Percentiles rank a stretch among this genome's conserved stretches.
Conservation (phyloP, 64 coral and sea anemone species). For the Montipora foliosa region DNA sequence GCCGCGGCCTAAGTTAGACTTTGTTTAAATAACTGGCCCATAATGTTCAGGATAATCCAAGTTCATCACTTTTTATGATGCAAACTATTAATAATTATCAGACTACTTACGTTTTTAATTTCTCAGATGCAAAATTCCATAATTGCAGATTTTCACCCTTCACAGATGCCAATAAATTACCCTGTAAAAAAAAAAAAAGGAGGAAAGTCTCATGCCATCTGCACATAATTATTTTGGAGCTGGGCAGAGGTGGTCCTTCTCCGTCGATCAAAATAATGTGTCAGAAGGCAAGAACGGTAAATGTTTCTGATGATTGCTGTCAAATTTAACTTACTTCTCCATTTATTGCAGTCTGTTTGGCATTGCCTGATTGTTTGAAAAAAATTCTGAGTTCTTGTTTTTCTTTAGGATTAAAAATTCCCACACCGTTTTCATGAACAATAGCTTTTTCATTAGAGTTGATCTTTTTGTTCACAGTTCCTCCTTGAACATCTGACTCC, state of each 20-base stretch:
- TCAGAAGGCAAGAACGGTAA: too few species aligned
- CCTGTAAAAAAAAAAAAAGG: neutral
- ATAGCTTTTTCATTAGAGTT: neutral
- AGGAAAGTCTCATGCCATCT: too few species aligned
- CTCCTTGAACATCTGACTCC: neutral
- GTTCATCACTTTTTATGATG: too few species aligned
- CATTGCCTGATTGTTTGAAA: slow-evolving; percentile 16
- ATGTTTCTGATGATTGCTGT: too few species aligned
- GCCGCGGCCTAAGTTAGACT: too few species aligned
- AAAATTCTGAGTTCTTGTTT: neutral
- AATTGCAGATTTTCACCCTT: neutral
- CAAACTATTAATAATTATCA: neutral
- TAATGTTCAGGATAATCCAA: too few species aligned
- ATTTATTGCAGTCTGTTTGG: slow-evolving; percentile 44
- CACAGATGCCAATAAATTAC: slow-evolving; percentile 38
- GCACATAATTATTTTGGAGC: too few species aligned
- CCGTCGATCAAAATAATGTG: too few species aligned
- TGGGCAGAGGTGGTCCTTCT: too few species aligned
- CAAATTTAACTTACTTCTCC: slow-evolving; percentile 12
- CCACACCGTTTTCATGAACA: neutral
- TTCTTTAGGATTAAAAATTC: slow-evolving; percentile 13
- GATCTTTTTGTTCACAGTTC: neutral
- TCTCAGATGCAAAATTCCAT: slow-evolving; percentile 33
- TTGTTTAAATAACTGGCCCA: too few species aligned
- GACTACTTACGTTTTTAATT: slow-evolving; percentile 32